Evolutionary conservation across 2,888 invertebrate genomes (phyloP).

Genomic region (Kryphioiulus occultus): DNA sequence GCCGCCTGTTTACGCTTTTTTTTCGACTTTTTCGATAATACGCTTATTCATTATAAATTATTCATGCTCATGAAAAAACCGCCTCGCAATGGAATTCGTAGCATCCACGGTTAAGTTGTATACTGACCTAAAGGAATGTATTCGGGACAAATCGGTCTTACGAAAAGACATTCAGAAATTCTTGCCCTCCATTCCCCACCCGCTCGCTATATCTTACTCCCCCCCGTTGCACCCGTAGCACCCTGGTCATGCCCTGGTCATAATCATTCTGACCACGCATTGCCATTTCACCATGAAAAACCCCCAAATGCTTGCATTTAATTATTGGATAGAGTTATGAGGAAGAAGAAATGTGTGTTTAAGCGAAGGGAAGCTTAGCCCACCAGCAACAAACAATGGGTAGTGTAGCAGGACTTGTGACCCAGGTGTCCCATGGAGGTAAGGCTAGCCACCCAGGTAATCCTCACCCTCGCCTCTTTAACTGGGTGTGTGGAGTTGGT

Average conservation of each 20-base stretch:
- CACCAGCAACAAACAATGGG: background rate
- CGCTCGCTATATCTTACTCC: background rate
- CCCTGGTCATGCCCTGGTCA: conserved; percentile 21
- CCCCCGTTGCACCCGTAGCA: background rate
- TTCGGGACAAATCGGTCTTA: background rate
- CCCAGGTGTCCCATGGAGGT: conserved; percentile 2
- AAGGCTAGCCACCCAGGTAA: background rate
- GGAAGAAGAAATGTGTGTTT: conserved; percentile 3
- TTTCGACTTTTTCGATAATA: background rate
- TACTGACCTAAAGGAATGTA: conserved; percentile 17
- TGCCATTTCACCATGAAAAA: background rate
- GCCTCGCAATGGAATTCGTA: background rate
- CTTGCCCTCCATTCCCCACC: conserved; percentile 22
- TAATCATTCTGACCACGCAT: conserved; percentile 30
- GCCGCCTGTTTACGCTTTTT: background rate
- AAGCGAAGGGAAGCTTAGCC: background rate
- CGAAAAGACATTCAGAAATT: background rate
- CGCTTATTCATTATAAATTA: background rate
- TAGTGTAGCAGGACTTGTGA: conserved; percentile 20
- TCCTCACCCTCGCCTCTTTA: background rate
- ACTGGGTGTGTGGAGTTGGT: conserved; percentile 3
- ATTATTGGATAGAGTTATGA: conserved; percentile 24
- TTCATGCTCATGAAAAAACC: background rate
- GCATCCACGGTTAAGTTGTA: background rate
- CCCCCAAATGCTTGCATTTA: conserved; percentile 25